Evolutionary conservation across 2,888 invertebrate genomes (phyloP).

Genomic region (Thera britannica): DNA sequence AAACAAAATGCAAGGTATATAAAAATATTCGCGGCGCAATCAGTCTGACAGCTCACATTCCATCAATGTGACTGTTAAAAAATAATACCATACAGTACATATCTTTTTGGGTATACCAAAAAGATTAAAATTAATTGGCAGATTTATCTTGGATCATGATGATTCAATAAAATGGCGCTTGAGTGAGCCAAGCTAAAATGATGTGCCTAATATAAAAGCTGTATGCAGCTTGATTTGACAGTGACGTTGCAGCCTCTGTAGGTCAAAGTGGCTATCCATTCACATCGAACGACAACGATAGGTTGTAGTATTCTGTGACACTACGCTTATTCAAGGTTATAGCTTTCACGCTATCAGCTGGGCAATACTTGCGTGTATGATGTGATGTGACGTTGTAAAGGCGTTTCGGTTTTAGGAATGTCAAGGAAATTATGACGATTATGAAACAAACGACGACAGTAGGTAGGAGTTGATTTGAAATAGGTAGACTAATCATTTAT

Average conservation of each 20-base stretch:
- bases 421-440: conserved; percentile 23
- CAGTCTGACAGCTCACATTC: too few relatives aligned
- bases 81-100: too few relatives aligned
- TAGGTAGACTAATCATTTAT: neutral
- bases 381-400: conserved; percentile 16
- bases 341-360: conserved; percentile 71
- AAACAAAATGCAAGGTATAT: too few relatives aligned
- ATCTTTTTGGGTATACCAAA: too few relatives aligned
- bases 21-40: too few relatives aligned
- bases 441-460: neutral
- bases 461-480: neutral
- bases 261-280: conserved; percentile 64
- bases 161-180: neutral
- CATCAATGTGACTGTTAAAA: too few relatives aligned
- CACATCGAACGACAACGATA: conserved; percentile 51
- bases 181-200: neutral
- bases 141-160: too few relatives aligned
- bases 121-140: too few relatives aligned
- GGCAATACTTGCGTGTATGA: conserved; percentile 16
- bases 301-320: conserved; percentile 43
- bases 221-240: conserved; percentile 16
- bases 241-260: conserved; percentile 60
- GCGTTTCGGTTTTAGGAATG: conserved; percentile 20
- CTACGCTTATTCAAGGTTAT: conserved; percentile 68
- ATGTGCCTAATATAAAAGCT: neutral